Evolutionary conservation across 2,113 vertebrate genomes (phyloP), one percentile per base, ranked within the genome.

Genomic region (Melanerpes aurifrons): DNA sequence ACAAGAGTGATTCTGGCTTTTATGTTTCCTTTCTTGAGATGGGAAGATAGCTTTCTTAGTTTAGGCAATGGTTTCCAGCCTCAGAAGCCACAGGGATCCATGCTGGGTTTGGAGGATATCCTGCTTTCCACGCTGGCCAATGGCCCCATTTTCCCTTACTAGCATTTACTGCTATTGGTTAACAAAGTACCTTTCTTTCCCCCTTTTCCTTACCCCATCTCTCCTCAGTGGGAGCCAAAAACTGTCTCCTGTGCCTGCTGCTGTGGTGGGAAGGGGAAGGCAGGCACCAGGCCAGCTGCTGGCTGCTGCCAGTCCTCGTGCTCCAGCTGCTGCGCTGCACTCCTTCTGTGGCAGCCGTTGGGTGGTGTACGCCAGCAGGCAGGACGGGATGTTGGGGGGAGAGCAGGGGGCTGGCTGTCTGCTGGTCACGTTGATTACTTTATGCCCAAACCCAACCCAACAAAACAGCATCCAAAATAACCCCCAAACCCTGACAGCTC

Each of bases 21-120:
- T 80, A 43, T 1, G 1, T 77, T 92, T 89, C 72, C 31, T 90
- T 87, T 77, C 47, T 71, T 71, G 62, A 87, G 61, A 57, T 48
- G 48, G 73, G 80, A 81, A 91, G 82, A 86, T 56, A 80, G 59
- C 63, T 94, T 75, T 90, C 76, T 86, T 88, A 83, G 83, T 86
- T 93, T 87, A 83, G 57, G 31, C 48, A 86, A 5, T 61, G 58
- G 15, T 88, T 86, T 74, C 90, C 54, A 68, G 25, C 82, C 76
- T 91, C 86, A 81, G 69, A 88, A 90, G 83, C 53, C 76, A 83
- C 82, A 80, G 25, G 26, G 68, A 86, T 91, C 72, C 37, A 1
- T 57, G 53, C 61, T 80, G 75, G 71, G 17, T 37, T 90, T 57
- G 70, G 54, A 48, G n/a, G 53, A 53, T 70, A 57, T 22, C 68